Evolutionary conservation across 2,888 invertebrate species (phyloP).

Genomic region (Polylopha cassiicola): DNA sequence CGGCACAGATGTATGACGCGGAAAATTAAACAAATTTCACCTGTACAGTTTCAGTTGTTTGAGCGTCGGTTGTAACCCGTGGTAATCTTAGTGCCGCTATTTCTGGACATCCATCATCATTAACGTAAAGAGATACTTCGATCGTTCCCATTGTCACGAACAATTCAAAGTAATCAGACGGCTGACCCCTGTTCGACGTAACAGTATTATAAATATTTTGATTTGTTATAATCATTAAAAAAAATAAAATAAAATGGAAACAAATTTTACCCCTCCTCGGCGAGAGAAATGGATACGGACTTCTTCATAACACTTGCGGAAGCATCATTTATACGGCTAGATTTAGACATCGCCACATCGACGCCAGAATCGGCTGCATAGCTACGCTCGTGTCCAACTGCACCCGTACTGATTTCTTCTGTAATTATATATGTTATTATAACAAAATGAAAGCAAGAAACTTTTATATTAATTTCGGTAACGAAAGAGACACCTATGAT

Average conservation of each 20-base stretch:
- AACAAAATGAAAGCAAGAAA: too few species aligned
- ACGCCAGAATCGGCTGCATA: constrained; percentile 45
- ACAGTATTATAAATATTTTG: constrained; percentile 6
- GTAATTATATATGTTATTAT: too few species aligned
- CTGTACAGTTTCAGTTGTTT: constrained; percentile 6
- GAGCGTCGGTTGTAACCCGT: not conserved
- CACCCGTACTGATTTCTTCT: constrained; percentile 1
- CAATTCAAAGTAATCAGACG: constrained; percentile 51
- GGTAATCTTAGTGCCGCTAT: constrained; percentile 36
- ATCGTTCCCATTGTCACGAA: constrained; percentile 62
- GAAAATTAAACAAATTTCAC: too few species aligned
- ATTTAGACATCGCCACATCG: constrained; percentile 39
- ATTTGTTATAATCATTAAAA: not conserved
- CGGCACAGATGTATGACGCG: too few species aligned
- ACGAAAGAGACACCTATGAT: too few species aligned
- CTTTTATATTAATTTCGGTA: too few species aligned
- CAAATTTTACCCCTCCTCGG: constrained; percentile 36
- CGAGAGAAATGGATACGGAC: constrained; percentile 33
- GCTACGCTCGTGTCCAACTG: not conserved
- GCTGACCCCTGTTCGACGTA: constrained; percentile 33
- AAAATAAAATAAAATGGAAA: not conserved
- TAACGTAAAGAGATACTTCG: constrained; percentile 48
- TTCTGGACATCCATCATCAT: constrained; percentile 36
- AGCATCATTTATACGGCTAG: constrained; percentile 25
- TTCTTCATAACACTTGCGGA: constrained; percentile 33